Evolutionary conservation across 2,113 vertebrate species (phyloP), one percentile per base, ranked within the genome.

Genomic region (Prionailurus bengalensis): DNA sequence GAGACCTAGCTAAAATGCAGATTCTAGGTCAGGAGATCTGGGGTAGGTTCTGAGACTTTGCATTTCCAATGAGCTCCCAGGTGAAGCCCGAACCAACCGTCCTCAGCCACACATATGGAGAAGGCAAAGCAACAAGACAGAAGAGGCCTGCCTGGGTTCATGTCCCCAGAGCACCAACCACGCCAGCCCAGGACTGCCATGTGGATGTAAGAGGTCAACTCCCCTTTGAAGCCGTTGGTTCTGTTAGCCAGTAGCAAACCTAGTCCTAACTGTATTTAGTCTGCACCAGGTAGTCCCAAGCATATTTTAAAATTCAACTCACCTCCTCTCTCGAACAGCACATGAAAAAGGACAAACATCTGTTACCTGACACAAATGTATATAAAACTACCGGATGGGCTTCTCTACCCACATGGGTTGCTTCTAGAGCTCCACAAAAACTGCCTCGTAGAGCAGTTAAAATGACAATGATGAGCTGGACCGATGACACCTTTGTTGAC

Each of bases 181-280:
- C 0, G 1, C 23, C 13, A 66, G 48, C 17, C 36, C 42, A 31
- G 81, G 8, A 33, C 27, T 4, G 21, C 53, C 23, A 63, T 13
- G 13, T 1, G 0, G 29, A 19, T 16, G 5, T 7, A n/a, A 71
- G 25, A 71, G 25, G 55, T 25, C 48, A 71, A 33, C 27, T 58
- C 17, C 70, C 29, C 21, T 0, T 0, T 0, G 58, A 83, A 81
- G 36, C 4, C 7, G 1, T 1, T 27, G 1, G 33, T 55, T 31
- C 81, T 61, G 51, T 48, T 7, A 36, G 39, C 9, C 61, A 19
- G 19, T 12, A 8, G 45, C 78, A 93, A 74, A 83, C 5, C 27
- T 42, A 33, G 58, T 39, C 61, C 65, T 61, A 73, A 63, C 21
- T 27, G 7, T 13, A 29, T 42, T 51, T 13, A 36, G 42, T 68